Evolutionary conservation across 1,140 invertebrate species (phyloP).

Genomic region (Zophobas morio): DNA sequence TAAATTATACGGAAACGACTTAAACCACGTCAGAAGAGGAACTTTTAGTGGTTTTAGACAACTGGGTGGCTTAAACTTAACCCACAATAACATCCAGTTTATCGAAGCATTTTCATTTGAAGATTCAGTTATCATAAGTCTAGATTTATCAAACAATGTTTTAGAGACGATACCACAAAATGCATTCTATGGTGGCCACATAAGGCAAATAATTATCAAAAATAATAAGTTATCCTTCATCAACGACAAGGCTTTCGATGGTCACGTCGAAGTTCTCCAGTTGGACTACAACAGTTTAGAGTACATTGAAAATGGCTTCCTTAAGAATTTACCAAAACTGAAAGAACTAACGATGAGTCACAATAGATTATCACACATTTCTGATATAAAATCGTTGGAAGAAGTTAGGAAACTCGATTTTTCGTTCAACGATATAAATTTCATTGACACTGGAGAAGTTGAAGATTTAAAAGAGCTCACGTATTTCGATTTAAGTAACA

Average conservation of each 20-base stretch:
- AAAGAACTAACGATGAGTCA: constrained; percentile 18
- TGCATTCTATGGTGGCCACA: constrained; percentile 3
- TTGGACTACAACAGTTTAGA: constrained; percentile 27
- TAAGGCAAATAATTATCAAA: constrained; percentile 6
- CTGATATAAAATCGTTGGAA: constrained; percentile 3
- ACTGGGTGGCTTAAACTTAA: not conserved
- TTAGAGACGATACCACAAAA: not conserved
- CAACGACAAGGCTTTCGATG: not conserved
- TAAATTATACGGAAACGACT: constrained; percentile 13
- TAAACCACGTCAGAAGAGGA: not conserved
- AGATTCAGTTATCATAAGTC: constrained; percentile 2
- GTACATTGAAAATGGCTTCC: constrained; percentile 6
- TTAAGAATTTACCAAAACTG: not conserved
- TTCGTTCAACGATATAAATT: constrained; percentile 23
- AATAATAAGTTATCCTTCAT: constrained; percentile 4
- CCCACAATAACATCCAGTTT: constrained; percentile 14
- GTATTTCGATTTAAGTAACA: constrained; percentile 11
- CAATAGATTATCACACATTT: constrained; percentile 14
- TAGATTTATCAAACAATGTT: constrained; percentile 9
- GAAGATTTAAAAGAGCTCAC: constrained; percentile 24
- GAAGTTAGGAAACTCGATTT: constrained; percentile 18
- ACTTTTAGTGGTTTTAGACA: constrained; percentile 16
- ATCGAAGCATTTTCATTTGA: constrained; percentile 1
- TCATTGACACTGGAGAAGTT: constrained; percentile 7
- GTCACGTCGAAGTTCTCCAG: constrained; percentile 16